A percentile compares a stretch with the other conserved stretches of the same genome.
These are phyloP conservation scores for Cisticola juncidis DNA, from an alignment of 2,113 vertebrate genomes.

Conservation along the genomic window DNA sequence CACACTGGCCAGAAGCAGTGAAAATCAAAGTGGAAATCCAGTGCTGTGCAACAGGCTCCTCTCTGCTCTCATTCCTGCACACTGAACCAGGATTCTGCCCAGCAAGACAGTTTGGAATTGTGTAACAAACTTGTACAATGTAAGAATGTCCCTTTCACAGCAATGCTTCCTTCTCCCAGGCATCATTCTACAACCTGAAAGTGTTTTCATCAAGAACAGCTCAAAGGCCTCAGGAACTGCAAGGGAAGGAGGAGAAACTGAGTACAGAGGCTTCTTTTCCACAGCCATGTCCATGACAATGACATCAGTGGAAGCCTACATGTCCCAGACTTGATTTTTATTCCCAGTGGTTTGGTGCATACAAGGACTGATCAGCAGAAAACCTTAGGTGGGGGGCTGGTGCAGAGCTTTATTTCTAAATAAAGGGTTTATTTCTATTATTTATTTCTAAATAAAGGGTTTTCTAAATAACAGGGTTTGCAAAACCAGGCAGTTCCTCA, in stretches of 20 bases:
- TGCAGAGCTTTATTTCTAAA: neutral
- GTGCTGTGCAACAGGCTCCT: neutral
- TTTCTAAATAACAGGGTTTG: neutral
- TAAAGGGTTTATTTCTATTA: no score
- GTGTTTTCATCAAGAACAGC: neutral
- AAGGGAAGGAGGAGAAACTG: neutral
- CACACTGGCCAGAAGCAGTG: neutral
- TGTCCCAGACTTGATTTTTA: neutral
- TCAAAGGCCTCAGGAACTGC: neutral
- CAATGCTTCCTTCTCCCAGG: neutral
- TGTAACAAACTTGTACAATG: neutral
- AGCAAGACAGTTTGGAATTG: neutral
- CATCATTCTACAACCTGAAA: neutral
- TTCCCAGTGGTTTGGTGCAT: neutral
- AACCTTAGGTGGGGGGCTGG: neutral
- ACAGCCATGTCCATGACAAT: neutral
- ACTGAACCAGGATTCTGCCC: neutral
- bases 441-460: no score
- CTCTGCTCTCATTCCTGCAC: neutral
- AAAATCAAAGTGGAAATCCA: neutral
- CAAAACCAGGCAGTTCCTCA: fast-evolving
- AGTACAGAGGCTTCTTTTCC: neutral
- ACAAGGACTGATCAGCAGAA: neutral
- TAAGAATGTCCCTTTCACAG: neutral
- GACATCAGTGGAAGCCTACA: neutral